Percentiles rank a stretch among this genome's conserved stretches.
phyloP scores from a whole-genome alignment of 1,140 invertebrate genomes.

The Schmidtea mediterranea region DNA sequence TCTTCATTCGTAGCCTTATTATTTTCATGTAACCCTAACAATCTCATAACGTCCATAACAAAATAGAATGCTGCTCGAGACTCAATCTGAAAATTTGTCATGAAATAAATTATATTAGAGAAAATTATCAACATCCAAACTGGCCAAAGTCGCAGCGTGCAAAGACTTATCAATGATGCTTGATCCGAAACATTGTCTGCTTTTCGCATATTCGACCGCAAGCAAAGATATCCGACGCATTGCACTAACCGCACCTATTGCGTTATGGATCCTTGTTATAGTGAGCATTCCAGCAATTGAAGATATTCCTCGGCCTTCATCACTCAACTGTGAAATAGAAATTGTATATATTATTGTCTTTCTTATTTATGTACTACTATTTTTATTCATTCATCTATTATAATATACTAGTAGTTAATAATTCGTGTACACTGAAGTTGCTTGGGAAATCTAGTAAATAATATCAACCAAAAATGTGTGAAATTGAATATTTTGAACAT shows the following conservation, averaged over 20 bases:
- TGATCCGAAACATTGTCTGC: constrained; percentile 31
- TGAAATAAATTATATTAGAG: neutral
- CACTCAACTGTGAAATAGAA: constrained; percentile 22
- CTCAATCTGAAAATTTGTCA: constrained; percentile 18
- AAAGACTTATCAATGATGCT: constrained; percentile 28
- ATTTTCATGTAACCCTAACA: constrained; percentile 29
- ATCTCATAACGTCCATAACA: constrained; percentile 14
- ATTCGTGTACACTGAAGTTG: too few species aligned
- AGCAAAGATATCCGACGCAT: constrained; percentile 34
- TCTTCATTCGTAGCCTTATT: constrained; percentile 23
- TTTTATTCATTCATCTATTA: neutral
- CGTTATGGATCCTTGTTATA: constrained; percentile 34
- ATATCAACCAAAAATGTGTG: neutral
- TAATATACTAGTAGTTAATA: too few species aligned
- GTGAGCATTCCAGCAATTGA: constrained; percentile 34
- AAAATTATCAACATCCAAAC: constrained; percentile 32
- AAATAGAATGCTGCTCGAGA: constrained; percentile 22
- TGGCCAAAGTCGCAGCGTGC: constrained; percentile 31
- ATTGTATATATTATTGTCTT: neutral
- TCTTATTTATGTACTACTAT: neutral
- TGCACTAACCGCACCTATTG: constrained; percentile 22
- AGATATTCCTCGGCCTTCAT: constrained; percentile 32
- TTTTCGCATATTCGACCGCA: constrained; percentile 31
- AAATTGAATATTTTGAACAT: too few species aligned
- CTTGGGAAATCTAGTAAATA: neutral